A percentile compares a stretch with the other conserved stretches of the same genome.
Evolutionary conservation across 2,797 vertebrate species (phyloP).

Genomic region (Octomys mimax): DNA sequence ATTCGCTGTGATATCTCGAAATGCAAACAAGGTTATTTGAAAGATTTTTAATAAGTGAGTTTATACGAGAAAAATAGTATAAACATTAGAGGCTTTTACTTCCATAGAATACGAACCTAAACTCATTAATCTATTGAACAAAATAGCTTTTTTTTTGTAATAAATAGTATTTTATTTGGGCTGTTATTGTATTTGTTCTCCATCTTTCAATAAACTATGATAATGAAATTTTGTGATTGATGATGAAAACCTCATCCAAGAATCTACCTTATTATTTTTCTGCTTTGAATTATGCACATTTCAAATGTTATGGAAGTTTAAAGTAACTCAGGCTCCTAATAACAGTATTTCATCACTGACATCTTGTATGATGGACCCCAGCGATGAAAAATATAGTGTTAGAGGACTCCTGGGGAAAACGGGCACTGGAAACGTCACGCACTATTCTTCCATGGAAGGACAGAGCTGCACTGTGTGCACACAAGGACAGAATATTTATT

Average conservation of each 20-base stretch:
- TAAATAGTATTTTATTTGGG: not conserved
- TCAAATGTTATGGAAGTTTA: slow-evolving; percentile 52
- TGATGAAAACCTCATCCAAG: not conserved
- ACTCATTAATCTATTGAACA: not conserved
- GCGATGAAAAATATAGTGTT: slow-evolving; percentile 12
- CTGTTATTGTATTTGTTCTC: slow-evolving; percentile 50
- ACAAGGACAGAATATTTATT: not conserved
- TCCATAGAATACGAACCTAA: not conserved
- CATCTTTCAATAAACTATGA: not conserved
- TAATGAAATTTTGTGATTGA: not conserved
- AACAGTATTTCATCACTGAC: slow-evolving; percentile 25
- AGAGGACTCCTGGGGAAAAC: slow-evolving; percentile 51
- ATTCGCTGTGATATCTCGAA: not conserved
- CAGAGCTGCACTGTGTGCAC: rapidly evolving
- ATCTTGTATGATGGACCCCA: not conserved
- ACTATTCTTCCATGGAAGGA: not conserved
- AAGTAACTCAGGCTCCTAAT: not conserved
- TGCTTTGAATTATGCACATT: slow-evolving; percentile 60
- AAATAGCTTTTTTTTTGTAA: slow-evolving; percentile 50
- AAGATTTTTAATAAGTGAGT: not conserved
- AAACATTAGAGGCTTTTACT: not conserved
- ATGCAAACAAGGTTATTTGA: not conserved
- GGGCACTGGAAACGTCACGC: not conserved
- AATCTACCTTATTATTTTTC: not conserved
- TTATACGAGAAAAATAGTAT: not conserved